Base-by-base conservation (phyloP, 2,888 invertebrate genomes). In the Pediacus dermestoides region DNA sequence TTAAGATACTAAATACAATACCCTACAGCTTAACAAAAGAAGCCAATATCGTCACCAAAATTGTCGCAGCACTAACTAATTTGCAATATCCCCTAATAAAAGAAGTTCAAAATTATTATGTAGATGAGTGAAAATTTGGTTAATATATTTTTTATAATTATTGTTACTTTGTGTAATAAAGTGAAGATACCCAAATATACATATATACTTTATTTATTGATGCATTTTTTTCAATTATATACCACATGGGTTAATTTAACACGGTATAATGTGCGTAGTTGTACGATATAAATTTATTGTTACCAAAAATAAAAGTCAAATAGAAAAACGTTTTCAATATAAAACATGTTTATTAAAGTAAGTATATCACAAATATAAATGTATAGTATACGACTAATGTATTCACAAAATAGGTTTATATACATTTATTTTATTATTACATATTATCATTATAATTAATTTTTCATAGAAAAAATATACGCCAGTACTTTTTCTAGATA, bases 1-100 rank as follows among this genome's bases (percentile, higher is more conserved):
- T 34, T 12, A 18, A 34, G 6, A 41, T 45, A 34, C 30, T 42
- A 11, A 9, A 25, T 18, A 16, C 7, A 8, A 37, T 39, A 4
- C 38, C 39, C n/a, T 13, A 30, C 3, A 10, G 4, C 6, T 16
- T 39, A 9, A 11, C 22, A 10, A 2, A 15, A 9, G 7, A 42
- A 30, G 30, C n/a, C 8, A 8, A 8, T 12, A 14, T 10, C 14
- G 30, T 42, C 7, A 22, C 39, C 14, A 7, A 42, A 39, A 15
- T 18, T 18, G 23, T 28, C 2, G 38, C 21, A n/a, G 42, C 33
- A 7, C 15, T 42, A 22, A 38, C 30, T 11, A 42, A 42, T 15
- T 30, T 38, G 8, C 42, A 42, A 26, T 30, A 42, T 30, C 38
- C 42, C 2, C 30, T 42, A 2, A 42, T 42, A n/a, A 38, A 34